A percentile compares a stretch with the other conserved stretches of the same genome.
Evolutionary conservation across 2,888 invertebrate species (phyloP).

Genomic region (Nomada lathburiana): DNA sequence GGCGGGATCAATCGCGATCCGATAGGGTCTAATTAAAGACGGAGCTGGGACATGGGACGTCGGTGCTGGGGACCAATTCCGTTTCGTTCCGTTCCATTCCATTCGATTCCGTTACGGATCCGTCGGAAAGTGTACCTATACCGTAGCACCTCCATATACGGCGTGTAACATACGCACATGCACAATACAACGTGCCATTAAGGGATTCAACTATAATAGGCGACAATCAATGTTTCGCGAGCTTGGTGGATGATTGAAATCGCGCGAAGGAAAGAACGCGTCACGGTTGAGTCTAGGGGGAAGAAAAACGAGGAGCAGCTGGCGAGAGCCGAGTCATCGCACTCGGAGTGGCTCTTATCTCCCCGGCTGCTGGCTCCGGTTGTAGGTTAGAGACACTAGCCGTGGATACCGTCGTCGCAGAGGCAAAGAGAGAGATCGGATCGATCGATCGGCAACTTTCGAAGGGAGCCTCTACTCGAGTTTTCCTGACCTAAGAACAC

Average conservation of each 20-base stretch:
- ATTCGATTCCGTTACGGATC: slow-evolving; percentile 1
- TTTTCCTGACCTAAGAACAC: slow-evolving; percentile 81
- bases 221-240: background rate
- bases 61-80: background rate
- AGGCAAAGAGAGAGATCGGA: slow-evolving; percentile 69
- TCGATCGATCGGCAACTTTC: slow-evolving; percentile 78
- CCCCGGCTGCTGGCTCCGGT: slow-evolving; percentile 29
- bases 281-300: slow-evolving; percentile 3
- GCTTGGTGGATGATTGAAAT: background rate
- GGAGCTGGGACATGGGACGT: background rate
- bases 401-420: slow-evolving; percentile 2
- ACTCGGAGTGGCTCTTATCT: slow-evolving; percentile 64
- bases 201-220: background rate
- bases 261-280: slow-evolving; percentile 24
- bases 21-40: slow-evolving; percentile 28
- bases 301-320: slow-evolving; percentile 54
- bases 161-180: no score
- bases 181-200: no score
- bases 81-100: background rate
- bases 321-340: slow-evolving; percentile 64
- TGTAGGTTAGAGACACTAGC: slow-evolving; percentile 53
- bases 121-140: background rate
- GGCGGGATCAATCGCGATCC: slow-evolving; percentile 21
- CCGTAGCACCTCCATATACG: no score
- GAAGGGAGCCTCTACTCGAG: slow-evolving; percentile 78